These are phyloP conservation scores for Chromoteleia sp. DNA, from an alignment of 2,888 invertebrate genomes.

Conservation along the genomic window DNA sequence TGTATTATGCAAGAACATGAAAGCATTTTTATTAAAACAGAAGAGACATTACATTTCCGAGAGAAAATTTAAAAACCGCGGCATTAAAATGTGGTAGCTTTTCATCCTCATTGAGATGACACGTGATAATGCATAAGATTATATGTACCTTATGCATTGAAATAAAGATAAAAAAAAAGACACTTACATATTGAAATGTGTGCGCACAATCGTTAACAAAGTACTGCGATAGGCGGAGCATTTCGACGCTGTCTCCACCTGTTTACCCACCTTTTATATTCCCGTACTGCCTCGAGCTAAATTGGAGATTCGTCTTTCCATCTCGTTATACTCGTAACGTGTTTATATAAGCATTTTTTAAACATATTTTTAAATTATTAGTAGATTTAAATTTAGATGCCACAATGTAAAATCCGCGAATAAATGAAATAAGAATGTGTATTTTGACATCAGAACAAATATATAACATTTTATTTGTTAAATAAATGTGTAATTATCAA, in stretches of 20 bases:
- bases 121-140: slow-evolving; percentile 35
- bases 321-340: slow-evolving; percentile 19
- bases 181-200: slow-evolving; percentile 55
- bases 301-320: slow-evolving; percentile 65
- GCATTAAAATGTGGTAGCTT: slow-evolving; percentile 37
- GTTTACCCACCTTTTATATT: slow-evolving; percentile 77
- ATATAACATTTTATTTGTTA: no score
- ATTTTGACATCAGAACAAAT: no score
- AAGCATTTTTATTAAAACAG: slow-evolving; percentile 15
- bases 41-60: slow-evolving; percentile 3
- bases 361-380: background rate
- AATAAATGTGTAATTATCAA: no score
- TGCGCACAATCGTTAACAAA: slow-evolving; percentile 69
- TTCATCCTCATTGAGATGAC: slow-evolving; percentile 27
- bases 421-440: no score
- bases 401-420: slow-evolving; percentile 3
- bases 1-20: background rate
- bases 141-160: no score
- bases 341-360: slow-evolving; percentile 15
- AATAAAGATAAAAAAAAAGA: slow-evolving; percentile 39
- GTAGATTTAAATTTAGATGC: slow-evolving; percentile 37
- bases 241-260: slow-evolving; percentile 77
- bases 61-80: slow-evolving; percentile 29
- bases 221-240: slow-evolving; percentile 78
- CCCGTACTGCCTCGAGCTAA: slow-evolving; percentile 57